These are phyloP conservation scores for Emydocephalus ijimae DNA, from an alignment of 2,113 vertebrate species.

Conservation along the genomic window DNA sequence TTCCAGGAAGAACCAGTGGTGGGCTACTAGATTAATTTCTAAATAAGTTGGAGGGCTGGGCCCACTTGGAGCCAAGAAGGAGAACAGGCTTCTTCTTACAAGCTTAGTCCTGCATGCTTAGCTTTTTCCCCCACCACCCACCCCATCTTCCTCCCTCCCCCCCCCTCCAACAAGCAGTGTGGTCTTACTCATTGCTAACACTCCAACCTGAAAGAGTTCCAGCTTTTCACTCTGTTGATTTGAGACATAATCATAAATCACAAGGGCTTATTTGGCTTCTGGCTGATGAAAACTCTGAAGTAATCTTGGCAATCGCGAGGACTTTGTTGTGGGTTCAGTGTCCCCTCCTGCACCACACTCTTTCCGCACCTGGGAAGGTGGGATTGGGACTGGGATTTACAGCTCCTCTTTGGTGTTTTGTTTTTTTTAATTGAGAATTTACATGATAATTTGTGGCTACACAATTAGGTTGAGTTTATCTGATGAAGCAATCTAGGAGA, in stretches of 20 bases:
- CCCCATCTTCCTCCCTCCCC: neutral
- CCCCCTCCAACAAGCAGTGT: neutral
- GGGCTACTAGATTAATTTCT: conserved; percentile 9
- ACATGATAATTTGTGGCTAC: conserved; percentile 62
- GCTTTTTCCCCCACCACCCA: neutral
- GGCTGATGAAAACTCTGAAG: conserved; percentile 16
- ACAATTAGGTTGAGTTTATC: conserved; percentile 69
- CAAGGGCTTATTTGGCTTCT: neutral
- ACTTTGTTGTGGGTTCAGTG: conserved; percentile 23
- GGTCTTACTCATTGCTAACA: neutral
- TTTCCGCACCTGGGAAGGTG: conserved; percentile 30
- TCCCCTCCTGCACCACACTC: neutral
- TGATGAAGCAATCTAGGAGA: conserved; percentile 65
- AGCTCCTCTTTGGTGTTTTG: conserved; percentile 51
- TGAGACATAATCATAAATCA: neutral
- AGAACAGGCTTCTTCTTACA: conserved; percentile 27
- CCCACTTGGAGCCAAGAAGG: conserved; percentile 41
- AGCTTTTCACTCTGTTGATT: neutral
- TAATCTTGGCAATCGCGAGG: conserved; percentile 23
- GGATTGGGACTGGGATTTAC: conserved; percentile 53
- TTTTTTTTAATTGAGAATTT: conserved; percentile 64
- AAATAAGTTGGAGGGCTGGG: conserved; percentile 37
- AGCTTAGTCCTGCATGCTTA: neutral
- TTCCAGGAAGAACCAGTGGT: conserved; percentile 7
- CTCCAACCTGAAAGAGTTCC: neutral